A percentile compares a stretch with the other conserved stretches of the same genome.
Evolutionary conservation across 2,113 vertebrate genomes (phyloP).

Genomic region (Hymenochirus boettgeri): DNA sequence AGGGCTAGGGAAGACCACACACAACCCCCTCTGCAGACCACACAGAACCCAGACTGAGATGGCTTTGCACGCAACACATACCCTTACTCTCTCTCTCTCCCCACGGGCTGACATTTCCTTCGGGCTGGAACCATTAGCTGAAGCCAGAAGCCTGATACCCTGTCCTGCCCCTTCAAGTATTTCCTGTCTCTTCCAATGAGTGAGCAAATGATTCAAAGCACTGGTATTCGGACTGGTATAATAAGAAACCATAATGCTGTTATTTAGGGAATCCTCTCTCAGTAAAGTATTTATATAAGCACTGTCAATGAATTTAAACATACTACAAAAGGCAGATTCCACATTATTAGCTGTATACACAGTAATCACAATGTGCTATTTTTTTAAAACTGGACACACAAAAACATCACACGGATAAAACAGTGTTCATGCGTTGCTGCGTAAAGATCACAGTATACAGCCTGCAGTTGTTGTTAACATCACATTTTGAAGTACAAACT

Average conservation of each 20-base stretch:
- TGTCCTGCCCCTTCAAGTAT: accelerated
- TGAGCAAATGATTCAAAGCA: conserved; percentile 4
- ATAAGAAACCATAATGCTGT: background rate
- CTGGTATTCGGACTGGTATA: background rate
- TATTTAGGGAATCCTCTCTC: background rate
- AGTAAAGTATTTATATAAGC: background rate
- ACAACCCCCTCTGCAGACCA: conserved; percentile 80
- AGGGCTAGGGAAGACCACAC: conserved; percentile 91
- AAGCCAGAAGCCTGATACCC: conserved; percentile 6
- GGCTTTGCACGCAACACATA: conserved; percentile 73
- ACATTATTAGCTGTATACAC: background rate
- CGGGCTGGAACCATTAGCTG: conserved; percentile 46
- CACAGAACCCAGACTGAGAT: conserved; percentile 75
- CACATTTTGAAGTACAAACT: no score
- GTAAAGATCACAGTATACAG: no score
- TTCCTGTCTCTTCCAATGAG: conserved; percentile 4
- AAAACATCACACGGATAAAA: no score
- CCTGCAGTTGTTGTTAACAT: no score
- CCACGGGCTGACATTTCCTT: conserved; percentile 51
- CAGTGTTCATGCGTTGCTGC: no score
- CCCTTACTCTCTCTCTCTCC: conserved; percentile 54
- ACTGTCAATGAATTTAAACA: background rate
- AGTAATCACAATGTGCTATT: no score
- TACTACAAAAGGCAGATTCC: background rate
- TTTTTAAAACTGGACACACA: no score